phyloP scores from a whole-genome alignment of 2,113 vertebrate genomes.

The Daphoenositta chrysoptera region DNA sequence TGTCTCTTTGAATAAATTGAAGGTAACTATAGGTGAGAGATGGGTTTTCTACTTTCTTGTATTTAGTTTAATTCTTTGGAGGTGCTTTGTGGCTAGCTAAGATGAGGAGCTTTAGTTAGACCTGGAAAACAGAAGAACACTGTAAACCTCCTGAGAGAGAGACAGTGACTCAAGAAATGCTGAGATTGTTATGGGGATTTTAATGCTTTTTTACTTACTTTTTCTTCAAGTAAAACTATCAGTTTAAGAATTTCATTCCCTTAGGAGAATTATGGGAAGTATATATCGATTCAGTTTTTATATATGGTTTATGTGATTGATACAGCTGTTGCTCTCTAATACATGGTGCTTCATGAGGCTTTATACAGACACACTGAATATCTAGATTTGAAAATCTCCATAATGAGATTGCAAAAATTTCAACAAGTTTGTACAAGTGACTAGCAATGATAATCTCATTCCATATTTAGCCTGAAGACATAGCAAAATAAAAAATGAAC shows the following conservation, averaged over 20 bases:
- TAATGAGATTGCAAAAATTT: neutral
- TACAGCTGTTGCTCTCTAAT: neutral
- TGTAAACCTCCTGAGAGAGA: neutral
- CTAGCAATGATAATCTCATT: neutral
- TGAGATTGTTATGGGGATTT: neutral
- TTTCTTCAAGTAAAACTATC: neutral
- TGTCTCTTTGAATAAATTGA: neutral
- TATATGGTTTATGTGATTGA: neutral
- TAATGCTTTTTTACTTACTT: neutral
- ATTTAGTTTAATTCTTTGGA: neutral
- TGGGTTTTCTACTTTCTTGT: neutral
- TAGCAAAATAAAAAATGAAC: neutral
- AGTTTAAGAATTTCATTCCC: neutral
- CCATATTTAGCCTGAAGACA: neutral
- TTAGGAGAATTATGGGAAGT: neutral
- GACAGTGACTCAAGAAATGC: neutral
- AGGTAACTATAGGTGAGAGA: neutral
- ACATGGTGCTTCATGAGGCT: neutral
- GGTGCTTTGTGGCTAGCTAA: neutral
- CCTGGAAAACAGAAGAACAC: neutral
- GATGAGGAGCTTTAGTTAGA: neutral
- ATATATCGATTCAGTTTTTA: neutral
- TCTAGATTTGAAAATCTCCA: neutral
- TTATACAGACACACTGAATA: neutral
- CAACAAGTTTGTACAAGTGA: neutral